Evolutionary conservation across 2,797 vertebrate genomes (phyloP), one percentile per base, ranked within the genome.

Genomic region (Microctenopoma steveboyesi): DNA sequence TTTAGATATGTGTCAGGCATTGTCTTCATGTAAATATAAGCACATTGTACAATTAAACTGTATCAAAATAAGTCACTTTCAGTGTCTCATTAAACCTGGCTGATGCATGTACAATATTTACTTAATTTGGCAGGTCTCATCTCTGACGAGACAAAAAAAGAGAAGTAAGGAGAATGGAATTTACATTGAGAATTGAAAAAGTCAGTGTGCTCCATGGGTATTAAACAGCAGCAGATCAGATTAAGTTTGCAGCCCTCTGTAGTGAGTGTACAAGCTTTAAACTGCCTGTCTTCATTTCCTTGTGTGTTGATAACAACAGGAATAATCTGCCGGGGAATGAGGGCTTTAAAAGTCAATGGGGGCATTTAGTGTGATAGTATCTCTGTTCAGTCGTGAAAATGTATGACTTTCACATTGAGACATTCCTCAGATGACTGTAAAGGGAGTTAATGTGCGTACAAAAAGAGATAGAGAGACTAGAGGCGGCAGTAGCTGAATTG

Each of bases 161-260:
- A 22, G 22, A 22, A 22, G 22, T 22, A 22, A 22, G 22, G 22
- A 22, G 22, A 22, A 22, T 22, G 22, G 22, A 22, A 22, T 75
- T 72, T 64, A 46, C 60, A 43, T 16, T 14, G 12, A 42, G 14
- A 16, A 45, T 33, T 35, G 12, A 70, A 47, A 25, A 57, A 18
- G 35, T 67, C 9, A 30, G 14, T 53, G 65, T 69, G 78, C 80
- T 75, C 71, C 30, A 5, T 33, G 47, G 12, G 33, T 69, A 67
- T 79, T 78, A 73, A 78, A 76, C 79, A 69, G 75, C 74, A 64
- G 72, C 67, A 18, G 33, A 82, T 78, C 64, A 78, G 73, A 89
- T 84, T 52, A 71, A 72, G 49, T 74, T 66, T 81, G 64, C 35
- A 82, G 64, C 10, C 64, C 9, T 57, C 47, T 70, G 56, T 8